A percentile compares a stretch with the other conserved stretches of the same genome.
phyloP scores from a whole-genome alignment of 2,113 vertebrate genomes.

The Empidonax traillii region DNA sequence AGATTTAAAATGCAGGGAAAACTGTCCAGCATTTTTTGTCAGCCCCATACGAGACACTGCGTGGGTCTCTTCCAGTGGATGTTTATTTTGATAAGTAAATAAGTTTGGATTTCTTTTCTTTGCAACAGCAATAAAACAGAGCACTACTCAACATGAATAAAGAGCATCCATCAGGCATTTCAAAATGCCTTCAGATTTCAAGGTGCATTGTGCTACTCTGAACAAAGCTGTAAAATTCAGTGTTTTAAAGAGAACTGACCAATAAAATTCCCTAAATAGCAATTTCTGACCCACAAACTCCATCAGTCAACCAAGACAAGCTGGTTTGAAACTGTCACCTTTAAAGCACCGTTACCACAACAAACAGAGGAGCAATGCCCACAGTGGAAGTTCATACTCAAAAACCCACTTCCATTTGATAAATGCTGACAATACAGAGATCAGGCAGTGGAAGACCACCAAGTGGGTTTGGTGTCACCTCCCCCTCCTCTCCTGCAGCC shows the following conservation, averaged over 20 bases:
- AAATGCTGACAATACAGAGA: neutral
- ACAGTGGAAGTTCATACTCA: neutral
- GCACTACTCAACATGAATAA: neutral
- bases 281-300: neutral
- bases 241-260: neutral
- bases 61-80: rapidly evolving
- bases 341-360: neutral
- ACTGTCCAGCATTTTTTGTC: neutral
- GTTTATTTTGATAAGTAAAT: neutral
- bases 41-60: neutral
- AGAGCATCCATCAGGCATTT: neutral
- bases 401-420: neutral
- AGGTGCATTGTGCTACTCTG: neutral
- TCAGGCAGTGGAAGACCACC: neutral
- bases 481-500: neutral
- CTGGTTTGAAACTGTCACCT: neutral
- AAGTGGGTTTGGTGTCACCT: neutral
- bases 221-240: neutral
- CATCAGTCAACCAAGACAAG: neutral
- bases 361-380: neutral
- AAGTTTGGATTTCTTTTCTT: neutral
- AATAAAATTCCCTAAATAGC: neutral
- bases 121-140: neutral
- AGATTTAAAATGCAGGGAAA: neutral
- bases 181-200: neutral